Conservation (phyloP, 2,797 vertebrate species). For the Girardinus metallicus region DNA sequence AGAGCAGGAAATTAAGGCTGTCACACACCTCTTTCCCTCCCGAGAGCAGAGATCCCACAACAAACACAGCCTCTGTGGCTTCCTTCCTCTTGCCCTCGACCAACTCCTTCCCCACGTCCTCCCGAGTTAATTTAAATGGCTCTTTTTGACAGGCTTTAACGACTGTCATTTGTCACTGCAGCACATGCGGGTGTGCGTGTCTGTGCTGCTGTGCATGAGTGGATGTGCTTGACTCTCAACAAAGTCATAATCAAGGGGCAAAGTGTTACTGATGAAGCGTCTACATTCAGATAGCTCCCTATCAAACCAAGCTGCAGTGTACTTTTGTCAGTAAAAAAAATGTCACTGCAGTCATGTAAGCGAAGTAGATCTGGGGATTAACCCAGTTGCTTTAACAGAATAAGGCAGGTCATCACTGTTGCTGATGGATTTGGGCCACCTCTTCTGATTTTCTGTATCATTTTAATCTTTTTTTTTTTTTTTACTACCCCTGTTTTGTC, state of each 20-base stretch:
- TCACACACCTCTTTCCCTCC: conserved; percentile 45
- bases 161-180: conserved; percentile 71
- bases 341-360: conserved; percentile 25
- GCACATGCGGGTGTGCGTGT: conserved; percentile 19
- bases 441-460: conserved; percentile 27
- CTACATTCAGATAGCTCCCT: conserved; percentile 25
- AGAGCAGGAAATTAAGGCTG: conserved; percentile 74
- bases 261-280: conserved; percentile 44
- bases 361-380: conserved; percentile 52
- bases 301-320: conserved; percentile 24
- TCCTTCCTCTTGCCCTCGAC: conserved; percentile 45
- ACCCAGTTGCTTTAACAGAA: conserved; percentile 51
- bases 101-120: conserved; percentile 44
- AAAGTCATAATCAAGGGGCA: conserved; percentile 67
- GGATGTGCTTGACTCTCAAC: conserved; percentile 25
- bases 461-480: conserved; percentile 15
- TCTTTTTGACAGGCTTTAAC: conserved; percentile 74
- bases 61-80: conserved; percentile 15
- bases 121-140: conserved; percentile 75
- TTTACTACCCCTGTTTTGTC: conserved; percentile 13
- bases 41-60: conserved; percentile 38
- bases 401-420: conserved; percentile 42
- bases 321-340: conserved; percentile 19
- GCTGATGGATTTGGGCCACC: conserved; percentile 47
- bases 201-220: conserved; percentile 8